Evolutionary conservation across 2,888 invertebrate species (phyloP).

Genomic region (Alloscopus bannaensis): DNA sequence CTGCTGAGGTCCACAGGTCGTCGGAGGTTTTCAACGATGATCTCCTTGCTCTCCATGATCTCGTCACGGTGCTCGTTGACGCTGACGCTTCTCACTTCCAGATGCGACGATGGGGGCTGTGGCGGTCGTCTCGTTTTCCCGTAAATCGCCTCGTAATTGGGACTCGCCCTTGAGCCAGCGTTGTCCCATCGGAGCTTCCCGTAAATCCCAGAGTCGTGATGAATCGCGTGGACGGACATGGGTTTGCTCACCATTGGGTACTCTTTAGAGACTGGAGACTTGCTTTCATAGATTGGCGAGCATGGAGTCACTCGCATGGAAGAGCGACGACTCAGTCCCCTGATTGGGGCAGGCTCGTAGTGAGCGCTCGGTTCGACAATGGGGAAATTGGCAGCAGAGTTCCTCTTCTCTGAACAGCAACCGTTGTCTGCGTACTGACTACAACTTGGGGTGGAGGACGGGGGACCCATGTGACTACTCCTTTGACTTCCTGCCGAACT

Average conservation of each 20-base stretch:
- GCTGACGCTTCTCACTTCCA: constrained; percentile 24
- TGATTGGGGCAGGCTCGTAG: constrained; percentile 57
- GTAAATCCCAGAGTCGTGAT: constrained; percentile 45
- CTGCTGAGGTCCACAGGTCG: constrained; percentile 32
- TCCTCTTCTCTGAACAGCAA: constrained; percentile 49
- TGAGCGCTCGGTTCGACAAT: constrained; percentile 63
- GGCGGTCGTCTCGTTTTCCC: constrained; percentile 43
- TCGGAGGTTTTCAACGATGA: constrained; percentile 47
- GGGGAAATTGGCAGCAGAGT: constrained; percentile 32
- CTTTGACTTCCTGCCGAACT: constrained; percentile 61
- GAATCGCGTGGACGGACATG: neutral
- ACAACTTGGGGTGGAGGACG: constrained; percentile 65
- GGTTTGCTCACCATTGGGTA: constrained; percentile 52
- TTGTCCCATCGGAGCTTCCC: constrained; percentile 58
- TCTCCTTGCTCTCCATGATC: constrained; percentile 29
- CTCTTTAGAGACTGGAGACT: constrained; percentile 43
- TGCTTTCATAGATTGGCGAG: constrained; percentile 52
- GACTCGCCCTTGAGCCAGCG: constrained; percentile 13
- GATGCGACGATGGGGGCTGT: too few species aligned
- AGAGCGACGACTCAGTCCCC: constrained; percentile 61
- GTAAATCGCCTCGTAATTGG: constrained; percentile 57
- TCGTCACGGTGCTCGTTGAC: constrained; percentile 52
- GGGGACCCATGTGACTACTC: constrained; percentile 58
- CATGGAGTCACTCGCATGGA: constrained; percentile 59
- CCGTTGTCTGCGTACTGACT: constrained; percentile 67